phyloP scores from a whole-genome alignment of 2,888 invertebrate genomes.

The Drosophila longiperda region DNA sequence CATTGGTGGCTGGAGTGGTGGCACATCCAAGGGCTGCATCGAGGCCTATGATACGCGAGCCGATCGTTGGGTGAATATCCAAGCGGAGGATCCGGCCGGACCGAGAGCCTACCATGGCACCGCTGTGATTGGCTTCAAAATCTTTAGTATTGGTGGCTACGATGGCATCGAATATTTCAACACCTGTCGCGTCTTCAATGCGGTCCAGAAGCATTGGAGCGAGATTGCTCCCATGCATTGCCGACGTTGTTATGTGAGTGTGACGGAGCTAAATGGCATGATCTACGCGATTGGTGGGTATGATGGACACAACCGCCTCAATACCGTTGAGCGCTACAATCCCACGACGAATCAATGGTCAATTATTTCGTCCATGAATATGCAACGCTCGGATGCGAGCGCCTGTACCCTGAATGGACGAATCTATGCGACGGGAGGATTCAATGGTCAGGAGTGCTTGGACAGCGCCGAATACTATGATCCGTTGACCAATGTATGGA shows the following conservation, averaged over 20 bases:
- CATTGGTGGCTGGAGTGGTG: conserved; percentile 91
- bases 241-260: conserved; percentile 94
- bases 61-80: conserved; percentile 91
- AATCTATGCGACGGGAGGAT: conserved; percentile 88
- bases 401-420: conserved; percentile 93
- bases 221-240: conserved; percentile 96
- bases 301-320: conserved; percentile 94
- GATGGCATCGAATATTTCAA: conserved; percentile 93
- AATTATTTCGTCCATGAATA: conserved; percentile 94
- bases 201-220: conserved; percentile 92
- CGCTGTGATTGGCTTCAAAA: conserved; percentile 92
- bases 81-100: conserved; percentile 92
- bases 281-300: conserved; percentile 96
- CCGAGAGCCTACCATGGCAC: conserved; percentile 97
- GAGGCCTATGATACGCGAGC: conserved; percentile 96
- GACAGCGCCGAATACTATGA: conserved; percentile 94
- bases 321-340: conserved; percentile 94
- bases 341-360: conserved; percentile 95
- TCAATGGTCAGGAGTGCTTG: conserved; percentile 95
- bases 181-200: conserved; percentile 94
- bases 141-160: conserved; percentile 96
- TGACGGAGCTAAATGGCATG: conserved; percentile 90
- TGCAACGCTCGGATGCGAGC: conserved; percentile 95
- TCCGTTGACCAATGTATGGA: conserved; percentile 93
- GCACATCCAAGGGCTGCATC: conserved; percentile 87